These are phyloP conservation scores for Lindbergichthys nudifrons DNA, from an alignment of 2,797 vertebrate species.

Conservation along the genomic window DNA sequence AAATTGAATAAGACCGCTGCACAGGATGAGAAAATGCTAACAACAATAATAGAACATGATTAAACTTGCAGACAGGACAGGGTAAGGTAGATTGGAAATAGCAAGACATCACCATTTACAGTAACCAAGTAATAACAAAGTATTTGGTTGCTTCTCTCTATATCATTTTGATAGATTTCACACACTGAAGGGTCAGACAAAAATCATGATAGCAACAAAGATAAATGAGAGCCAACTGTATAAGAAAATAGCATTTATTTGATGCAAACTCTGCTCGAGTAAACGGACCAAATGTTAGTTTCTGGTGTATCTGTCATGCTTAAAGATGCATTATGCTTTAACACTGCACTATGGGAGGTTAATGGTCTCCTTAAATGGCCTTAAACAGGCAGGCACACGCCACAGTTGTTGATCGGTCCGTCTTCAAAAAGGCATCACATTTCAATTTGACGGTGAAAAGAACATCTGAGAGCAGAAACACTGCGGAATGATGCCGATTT, in stretches of 20 bases:
- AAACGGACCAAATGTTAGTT: slow-evolving; percentile 35
- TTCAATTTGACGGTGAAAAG: slow-evolving; percentile 9
- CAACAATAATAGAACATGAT: background rate
- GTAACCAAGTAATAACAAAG: too few species aligned
- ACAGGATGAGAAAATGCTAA: background rate
- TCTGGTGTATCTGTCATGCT: slow-evolving; percentile 26
- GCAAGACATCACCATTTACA: background rate
- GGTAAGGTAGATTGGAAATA: background rate
- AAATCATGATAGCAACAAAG: slow-evolving; percentile 1
- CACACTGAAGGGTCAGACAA: background rate
- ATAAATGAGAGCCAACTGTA: slow-evolving; percentile 8
- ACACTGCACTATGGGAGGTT: slow-evolving; percentile 16
- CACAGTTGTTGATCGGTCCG: background rate
- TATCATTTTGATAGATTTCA: background rate
- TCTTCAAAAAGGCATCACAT: slow-evolving; percentile 14
- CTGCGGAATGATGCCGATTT: slow-evolving; percentile 1
- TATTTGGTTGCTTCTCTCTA: background rate
- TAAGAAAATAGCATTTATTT: slow-evolving; percentile 80
- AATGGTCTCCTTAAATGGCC: slow-evolving; percentile 8
- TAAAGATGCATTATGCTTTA: slow-evolving; percentile 33
- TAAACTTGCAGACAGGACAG: background rate
- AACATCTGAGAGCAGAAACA: slow-evolving; percentile 8
- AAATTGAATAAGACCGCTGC: background rate
- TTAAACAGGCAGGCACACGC: background rate
- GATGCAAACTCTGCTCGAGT: slow-evolving; percentile 41